Evolutionary conservation across 2,113 vertebrate genomes (phyloP), one percentile per base, ranked within the genome.

Genomic region (Hemicordylus capensis): DNA sequence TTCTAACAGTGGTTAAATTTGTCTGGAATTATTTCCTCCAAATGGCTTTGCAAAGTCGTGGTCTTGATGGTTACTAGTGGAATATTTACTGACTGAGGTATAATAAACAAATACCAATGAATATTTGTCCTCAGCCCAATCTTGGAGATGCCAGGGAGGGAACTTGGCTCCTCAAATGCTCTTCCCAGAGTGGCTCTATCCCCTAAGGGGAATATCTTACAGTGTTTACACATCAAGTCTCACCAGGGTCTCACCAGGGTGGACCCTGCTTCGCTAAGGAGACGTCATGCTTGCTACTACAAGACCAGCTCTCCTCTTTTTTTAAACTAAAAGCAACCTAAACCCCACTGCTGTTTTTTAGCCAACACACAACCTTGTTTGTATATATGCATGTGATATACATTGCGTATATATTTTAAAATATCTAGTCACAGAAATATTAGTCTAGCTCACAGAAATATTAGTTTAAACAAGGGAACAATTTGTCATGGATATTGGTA

Each of bases 11-110:
- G 1, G 1, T 2, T 59, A n/a, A 87, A 76, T 1, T 11, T 56
- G 1, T 70, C 31, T 42, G 56, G 54, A 24, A 54, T 6, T 1
- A 1, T 64, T 81, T 88, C 59, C 54, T 69, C 58, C 15, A 72
- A 76, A 81, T 69, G 69, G 5, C 59, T 3, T 28, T 31, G 0
- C 1, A 17, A 8, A 1, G 51, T n/a, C 37, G 66, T 42, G 51
- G 2, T 15, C 4, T 22, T 14, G 26, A 48, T 81, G 44, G 37
- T 44, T 83, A n/a, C n/a, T 67, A 14, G 7, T 85, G 39, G 54
- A 28, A 58, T 0, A 1, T 85, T 77, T 85, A 44, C 80, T 88
- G n/a, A 83, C 0, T 37, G 4, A n/a, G 78, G n/a, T 37, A 28
- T 26, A 66, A 8, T 48, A 37, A 83, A 51, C 39, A 46, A 72